phyloP scores from a whole-genome alignment of 2,888 invertebrate species.

The Labia minor region DNA sequence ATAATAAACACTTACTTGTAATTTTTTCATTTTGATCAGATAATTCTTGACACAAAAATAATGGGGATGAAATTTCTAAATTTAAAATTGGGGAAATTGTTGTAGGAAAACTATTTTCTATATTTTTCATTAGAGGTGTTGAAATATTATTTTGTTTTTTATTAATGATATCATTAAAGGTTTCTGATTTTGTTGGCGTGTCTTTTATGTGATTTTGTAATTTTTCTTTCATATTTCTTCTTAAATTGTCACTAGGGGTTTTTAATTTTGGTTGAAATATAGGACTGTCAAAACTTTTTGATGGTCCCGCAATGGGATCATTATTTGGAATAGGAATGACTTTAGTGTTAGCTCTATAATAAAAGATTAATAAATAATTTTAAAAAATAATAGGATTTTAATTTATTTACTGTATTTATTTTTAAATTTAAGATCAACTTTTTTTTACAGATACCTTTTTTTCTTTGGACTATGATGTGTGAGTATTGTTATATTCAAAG shows the following conservation, averaged over 20 bases:
- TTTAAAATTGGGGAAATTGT: too few species aligned
- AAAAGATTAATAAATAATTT: neutral
- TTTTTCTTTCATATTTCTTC: too few species aligned
- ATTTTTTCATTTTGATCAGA: too few species aligned
- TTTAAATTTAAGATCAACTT: neutral
- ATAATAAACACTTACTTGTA: too few species aligned
- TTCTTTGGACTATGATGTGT: neutral
- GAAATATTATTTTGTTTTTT: slow-evolving; percentile 18
- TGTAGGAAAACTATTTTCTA: neutral
- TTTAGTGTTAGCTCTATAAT: neutral
- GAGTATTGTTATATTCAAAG: neutral
- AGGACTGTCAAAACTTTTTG: neutral
- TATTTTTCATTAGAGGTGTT: neutral
- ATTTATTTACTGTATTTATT: too few species aligned
- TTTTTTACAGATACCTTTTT: neutral
- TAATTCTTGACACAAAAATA: too few species aligned
- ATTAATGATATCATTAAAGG: neutral
- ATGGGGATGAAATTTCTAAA: too few species aligned
- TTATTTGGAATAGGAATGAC: neutral
- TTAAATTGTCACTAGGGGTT: too few species aligned
- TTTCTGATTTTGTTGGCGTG: neutral
- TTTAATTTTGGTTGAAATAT: too few species aligned
- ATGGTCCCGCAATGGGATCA: neutral
- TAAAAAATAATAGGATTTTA: too few species aligned
- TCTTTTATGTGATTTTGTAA: neutral